Evolutionary conservation across 1,140 invertebrate genomes (phyloP).

Genomic region (Aporrectodea caliginosa): DNA sequence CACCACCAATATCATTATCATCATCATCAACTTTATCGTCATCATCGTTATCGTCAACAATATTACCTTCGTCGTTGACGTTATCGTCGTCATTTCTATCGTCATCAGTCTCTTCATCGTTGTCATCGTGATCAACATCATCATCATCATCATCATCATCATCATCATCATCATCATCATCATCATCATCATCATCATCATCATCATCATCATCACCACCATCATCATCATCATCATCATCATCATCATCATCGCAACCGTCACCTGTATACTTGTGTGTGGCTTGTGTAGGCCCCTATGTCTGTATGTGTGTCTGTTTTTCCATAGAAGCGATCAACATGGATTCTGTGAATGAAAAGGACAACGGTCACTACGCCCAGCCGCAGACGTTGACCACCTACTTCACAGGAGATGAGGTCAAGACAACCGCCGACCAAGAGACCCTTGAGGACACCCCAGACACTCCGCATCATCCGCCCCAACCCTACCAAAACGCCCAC

Average conservation of each 20-base stretch:
- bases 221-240: constrained; percentile 21
- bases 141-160: constrained; percentile 21
- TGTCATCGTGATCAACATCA: constrained; percentile 11
- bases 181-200: constrained; percentile 13
- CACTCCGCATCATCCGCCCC: too few species aligned
- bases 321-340: too few species aligned
- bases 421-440: neutral
- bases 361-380: too few species aligned
- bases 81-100: too few species aligned
- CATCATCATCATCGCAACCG: constrained; percentile 7
- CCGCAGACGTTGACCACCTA: neutral
- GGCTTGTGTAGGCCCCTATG: too few species aligned
- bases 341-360: too few species aligned
- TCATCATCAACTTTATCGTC: constrained; percentile 6
- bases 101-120: constrained; percentile 16
- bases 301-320: too few species aligned
- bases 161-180: constrained; percentile 22
- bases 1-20: constrained; percentile 20
- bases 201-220: constrained; percentile 8
- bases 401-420: neutral
- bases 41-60: constrained; percentile 9
- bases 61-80: too few species aligned
- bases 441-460: too few species aligned
- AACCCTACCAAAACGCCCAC: too few species aligned
- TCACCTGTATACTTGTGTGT: too few species aligned